Base-by-base conservation (phyloP, 2,888 invertebrate species). In the Drosophila algonquin region DNA sequence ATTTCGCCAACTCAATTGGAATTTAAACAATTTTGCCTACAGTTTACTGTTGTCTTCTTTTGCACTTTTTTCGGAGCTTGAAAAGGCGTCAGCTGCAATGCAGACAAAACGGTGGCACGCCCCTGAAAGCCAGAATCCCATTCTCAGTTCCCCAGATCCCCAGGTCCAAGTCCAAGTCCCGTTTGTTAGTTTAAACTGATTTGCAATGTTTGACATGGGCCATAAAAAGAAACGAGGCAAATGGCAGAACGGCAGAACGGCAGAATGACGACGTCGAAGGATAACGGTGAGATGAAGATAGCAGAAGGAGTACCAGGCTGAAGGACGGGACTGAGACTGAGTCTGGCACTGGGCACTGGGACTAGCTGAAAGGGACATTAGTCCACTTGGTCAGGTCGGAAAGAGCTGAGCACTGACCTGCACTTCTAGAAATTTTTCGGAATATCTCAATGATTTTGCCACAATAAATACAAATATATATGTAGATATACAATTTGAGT, bases 201-300 rank as follows among this genome's bases (percentile, higher is more conserved):
- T 85, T 85, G 89, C 85, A 85, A 77, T 87, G 89, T 89, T 84
- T 89, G 89, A 84, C 87, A 87, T 85, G 89, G 76, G 69, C 89
- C 73, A 86, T 88, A 83, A 83, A 88, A 83, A 80, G 84, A 74
- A 73, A 83, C 84, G 84, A 85, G 77, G 57, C 71, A 57, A 70
- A 53, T 48, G 72, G 57, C 69, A 46, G 40, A 6, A 55, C 51
- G 67, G 51, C 57, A 54, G 68, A 46, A 73, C 51, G 67, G 51
- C 57, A 54, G 68, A 46, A 73, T 30, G 63, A 70, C 80, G 63
- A 73, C 79, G 65, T 18, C 24, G n/a, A 74, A 74, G 71, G 62
- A 63, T 50, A 61, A 68, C 71, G 68, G 62, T 63, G 56, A 55
- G 51, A 55, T 75, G 53, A 48, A 56, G 63, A 72, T 61, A 63